Percentiles rank a stretch among this genome's conserved stretches.
Evolutionary conservation across 2,797 vertebrate species (phyloP).

Genomic region (Novumbra hubbsi): DNA sequence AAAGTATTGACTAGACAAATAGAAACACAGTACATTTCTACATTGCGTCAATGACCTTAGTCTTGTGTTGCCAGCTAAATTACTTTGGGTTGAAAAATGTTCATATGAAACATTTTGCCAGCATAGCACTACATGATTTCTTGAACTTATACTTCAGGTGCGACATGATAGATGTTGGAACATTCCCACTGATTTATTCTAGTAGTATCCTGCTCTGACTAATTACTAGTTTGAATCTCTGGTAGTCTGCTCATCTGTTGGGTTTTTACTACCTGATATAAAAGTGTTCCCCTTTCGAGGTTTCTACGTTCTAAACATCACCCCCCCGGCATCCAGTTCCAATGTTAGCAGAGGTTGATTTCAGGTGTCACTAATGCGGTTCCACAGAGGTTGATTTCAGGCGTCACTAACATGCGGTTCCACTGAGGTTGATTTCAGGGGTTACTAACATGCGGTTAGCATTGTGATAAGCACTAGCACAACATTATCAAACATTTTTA

Average conservation of each 20-base stretch:
- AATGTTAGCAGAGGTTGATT: neutral
- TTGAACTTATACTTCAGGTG: neutral
- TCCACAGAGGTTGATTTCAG: neutral
- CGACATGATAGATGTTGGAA: conserved; percentile 1
- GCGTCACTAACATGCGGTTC: neutral
- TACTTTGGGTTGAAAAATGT: too few species aligned
- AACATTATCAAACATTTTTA: too few species aligned
- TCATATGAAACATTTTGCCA: too few species aligned
- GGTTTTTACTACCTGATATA: neutral
- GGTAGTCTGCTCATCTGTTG: neutral
- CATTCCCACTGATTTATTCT: neutral
- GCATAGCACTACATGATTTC: too few species aligned
- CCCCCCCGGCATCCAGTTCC: neutral
- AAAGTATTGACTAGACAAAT: neutral
- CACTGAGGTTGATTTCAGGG: too few species aligned
- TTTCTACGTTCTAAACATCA: neutral
- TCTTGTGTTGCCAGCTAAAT: too few species aligned
- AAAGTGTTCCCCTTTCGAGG: neutral
- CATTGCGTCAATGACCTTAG: neutral
- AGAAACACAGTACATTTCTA: too few species aligned
- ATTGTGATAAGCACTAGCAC: too few species aligned
- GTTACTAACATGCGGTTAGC: too few species aligned
- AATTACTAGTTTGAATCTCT: neutral
- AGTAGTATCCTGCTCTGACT: neutral
- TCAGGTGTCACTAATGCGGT: neutral